A percentile compares a stretch with the other conserved stretches of the same genome.
Conservation (phyloP, 2,888 invertebrate species). For the Lordiphosa andalusiaca region DNA sequence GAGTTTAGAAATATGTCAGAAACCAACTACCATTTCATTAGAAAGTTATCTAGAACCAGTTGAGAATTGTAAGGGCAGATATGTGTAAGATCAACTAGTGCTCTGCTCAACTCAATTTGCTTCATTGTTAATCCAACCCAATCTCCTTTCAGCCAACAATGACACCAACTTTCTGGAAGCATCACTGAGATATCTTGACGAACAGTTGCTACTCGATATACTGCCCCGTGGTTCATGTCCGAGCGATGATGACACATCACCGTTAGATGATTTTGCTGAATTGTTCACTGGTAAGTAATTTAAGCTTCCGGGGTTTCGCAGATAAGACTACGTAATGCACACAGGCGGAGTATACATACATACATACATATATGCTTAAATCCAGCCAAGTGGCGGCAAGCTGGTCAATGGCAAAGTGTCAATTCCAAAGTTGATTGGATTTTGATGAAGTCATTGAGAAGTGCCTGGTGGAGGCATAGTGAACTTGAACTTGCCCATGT, state of each 20-base stretch:
- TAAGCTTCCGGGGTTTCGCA: slow-evolving; percentile 1
- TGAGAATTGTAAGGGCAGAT: too few species aligned
- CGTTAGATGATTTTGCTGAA: slow-evolving; percentile 76
- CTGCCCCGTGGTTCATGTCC: slow-evolving; percentile 60
- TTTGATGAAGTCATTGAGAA: too few species aligned
- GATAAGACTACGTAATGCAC: not conserved
- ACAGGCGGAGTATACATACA: not conserved
- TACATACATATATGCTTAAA: not conserved
- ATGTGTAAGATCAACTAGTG: too few species aligned
- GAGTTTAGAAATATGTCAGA: too few species aligned
- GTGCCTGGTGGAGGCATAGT: not conserved
- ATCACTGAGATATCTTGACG: slow-evolving; percentile 68
- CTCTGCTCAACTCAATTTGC: too few species aligned
- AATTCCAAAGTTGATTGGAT: slow-evolving; percentile 1
- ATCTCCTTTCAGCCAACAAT: slow-evolving; percentile 50
- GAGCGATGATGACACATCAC: slow-evolving; percentile 52
- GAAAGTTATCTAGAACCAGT: too few species aligned
- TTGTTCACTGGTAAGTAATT: slow-evolving; percentile 69
- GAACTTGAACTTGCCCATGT: slow-evolving; percentile 22
- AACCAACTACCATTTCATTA: too few species aligned
- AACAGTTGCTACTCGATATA: slow-evolving; percentile 59
- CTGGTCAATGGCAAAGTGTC: slow-evolving; percentile 1
- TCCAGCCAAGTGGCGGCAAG: not conserved
- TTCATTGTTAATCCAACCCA: too few species aligned
- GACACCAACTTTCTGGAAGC: slow-evolving; percentile 57